Evolutionary conservation across 2,888 invertebrate genomes (phyloP).

Genomic region (Microchrysa polita): DNA sequence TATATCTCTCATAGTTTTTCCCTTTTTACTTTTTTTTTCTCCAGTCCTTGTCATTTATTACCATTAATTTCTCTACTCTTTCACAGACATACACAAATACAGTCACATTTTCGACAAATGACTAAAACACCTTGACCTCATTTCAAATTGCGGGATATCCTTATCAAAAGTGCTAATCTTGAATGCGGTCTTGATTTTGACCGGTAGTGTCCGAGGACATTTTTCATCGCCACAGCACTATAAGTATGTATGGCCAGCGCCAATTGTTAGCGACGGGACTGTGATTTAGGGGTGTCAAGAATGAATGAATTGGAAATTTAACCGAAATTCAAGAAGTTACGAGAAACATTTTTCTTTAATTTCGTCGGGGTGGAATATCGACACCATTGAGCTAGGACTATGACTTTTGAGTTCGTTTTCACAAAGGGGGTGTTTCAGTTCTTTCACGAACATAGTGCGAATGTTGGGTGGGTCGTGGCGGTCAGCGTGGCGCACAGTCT

Average conservation of each 20-base stretch:
- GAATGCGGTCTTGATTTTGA: slow-evolving; percentile 49
- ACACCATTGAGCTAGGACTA: slow-evolving; percentile 25
- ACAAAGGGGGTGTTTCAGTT: too few relatives aligned
- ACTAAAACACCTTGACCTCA: slow-evolving; percentile 49
- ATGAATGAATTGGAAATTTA: slow-evolving; percentile 43
- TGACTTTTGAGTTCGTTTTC: not conserved
- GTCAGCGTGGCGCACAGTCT: not conserved
- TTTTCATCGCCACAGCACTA: slow-evolving; percentile 17
- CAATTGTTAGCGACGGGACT: not conserved
- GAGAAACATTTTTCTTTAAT: not conserved
- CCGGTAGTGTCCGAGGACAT: slow-evolving; percentile 45
- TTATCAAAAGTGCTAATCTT: slow-evolving; percentile 48
- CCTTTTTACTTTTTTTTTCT: not conserved
- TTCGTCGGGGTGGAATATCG: slow-evolving; percentile 3
- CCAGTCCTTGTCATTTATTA: slow-evolving; percentile 37
- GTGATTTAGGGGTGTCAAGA: slow-evolving; percentile 27
- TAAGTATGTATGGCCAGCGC: slow-evolving; percentile 4
- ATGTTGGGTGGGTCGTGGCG: not conserved
- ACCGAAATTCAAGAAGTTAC: slow-evolving; percentile 14
- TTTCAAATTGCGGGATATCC: slow-evolving; percentile 35
- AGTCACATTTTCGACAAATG: not conserved
- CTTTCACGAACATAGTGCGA: too few relatives aligned
- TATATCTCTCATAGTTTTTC: too few relatives aligned
- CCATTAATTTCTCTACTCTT: not conserved
- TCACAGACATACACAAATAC: not conserved